These are phyloP conservation scores for Alviniconcha marisindica DNA, from an alignment of 1,140 invertebrate genomes.

Conservation along the genomic window DNA sequence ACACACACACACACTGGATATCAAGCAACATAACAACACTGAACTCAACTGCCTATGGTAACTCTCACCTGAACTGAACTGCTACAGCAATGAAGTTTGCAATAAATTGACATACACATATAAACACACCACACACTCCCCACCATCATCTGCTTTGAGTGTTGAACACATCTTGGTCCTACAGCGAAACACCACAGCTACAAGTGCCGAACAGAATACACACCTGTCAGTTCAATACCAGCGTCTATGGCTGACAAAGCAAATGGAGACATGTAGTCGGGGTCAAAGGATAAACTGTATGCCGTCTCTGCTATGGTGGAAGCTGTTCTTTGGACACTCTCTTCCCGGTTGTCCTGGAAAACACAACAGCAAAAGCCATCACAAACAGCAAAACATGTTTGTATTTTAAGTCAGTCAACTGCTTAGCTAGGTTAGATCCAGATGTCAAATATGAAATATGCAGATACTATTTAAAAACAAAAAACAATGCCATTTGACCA, in stretches of 20 bases:
- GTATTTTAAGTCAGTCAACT: not conserved
- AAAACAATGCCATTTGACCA: no score
- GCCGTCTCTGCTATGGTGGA: conserved; percentile 97
- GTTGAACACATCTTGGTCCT: no score
- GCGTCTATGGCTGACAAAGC: conserved; percentile 92
- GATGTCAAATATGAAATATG: no score
- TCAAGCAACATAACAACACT: no score
- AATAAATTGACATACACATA: not conserved
- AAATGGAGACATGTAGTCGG: conserved; percentile 96
- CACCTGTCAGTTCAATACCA: conserved; percentile 94
- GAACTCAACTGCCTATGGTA: no score
- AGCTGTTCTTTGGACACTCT: conserved; percentile 88
- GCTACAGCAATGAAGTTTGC: not conserved
- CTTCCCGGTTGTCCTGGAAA: conserved; percentile 71
- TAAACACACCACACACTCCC: conserved; percentile 18
- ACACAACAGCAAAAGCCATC: conserved; percentile 10
- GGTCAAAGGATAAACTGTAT: conserved; percentile 93
- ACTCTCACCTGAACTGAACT: no score
- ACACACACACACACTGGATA: conserved; percentile 8
- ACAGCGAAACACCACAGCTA: no score
- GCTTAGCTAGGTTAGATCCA: not conserved
- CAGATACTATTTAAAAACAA: no score
- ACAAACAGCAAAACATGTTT: no score
- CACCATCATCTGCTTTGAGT: no score
- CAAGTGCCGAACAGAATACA: no score